Evolutionary conservation across 2,888 invertebrate genomes (phyloP), one percentile per base, ranked within the genome.

Genomic region (Rosalia funebris): DNA sequence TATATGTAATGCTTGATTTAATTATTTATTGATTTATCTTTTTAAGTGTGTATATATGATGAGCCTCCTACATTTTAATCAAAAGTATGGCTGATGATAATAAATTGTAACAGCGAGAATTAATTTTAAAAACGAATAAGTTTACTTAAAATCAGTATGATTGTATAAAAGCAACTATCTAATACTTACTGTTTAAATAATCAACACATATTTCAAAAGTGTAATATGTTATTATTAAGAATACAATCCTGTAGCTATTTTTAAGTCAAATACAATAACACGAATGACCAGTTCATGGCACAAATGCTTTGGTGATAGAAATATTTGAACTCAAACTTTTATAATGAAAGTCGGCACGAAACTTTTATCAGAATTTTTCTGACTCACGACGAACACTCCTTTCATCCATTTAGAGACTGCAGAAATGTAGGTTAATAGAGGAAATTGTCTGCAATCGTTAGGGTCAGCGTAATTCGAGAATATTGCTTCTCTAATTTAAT

Each of bases 331-430:
- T 48, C 19, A 17, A 15, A 36, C 34, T 12, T 17, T 9, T 11
- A 34, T 17, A 36, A 37, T 48, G 34, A 48, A 48, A 48, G 9
- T 10, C 36, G 19, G 34, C 48, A 17, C 34, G 16, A 48, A 48
- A 17, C 48, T 36, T n/a, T 17, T 47, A 47, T 47, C 48, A 16
- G 16, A 36, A 48, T n/a, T 48, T 48, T 48, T 36, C 48, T 34
- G 48, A 32, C 48, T 17, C 11, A 9, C 19, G 19, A 11, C 2
- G 15, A 36, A n/a, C 25, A 34, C 16, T 36, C 19, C 32, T 15
- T 19, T 36, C 36, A 19, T 19, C 10, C 34, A n/a, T 20, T 48
- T 36, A 11, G 12, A 48, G 36, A 36, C 48, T 34, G 3, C 34
- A n/a, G 34, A 34, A 34, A 34, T 34, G 34, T 34, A 34, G 34